Base-by-base conservation (phyloP, 2,888 invertebrate genomes). In the Axea sp. region DNA sequence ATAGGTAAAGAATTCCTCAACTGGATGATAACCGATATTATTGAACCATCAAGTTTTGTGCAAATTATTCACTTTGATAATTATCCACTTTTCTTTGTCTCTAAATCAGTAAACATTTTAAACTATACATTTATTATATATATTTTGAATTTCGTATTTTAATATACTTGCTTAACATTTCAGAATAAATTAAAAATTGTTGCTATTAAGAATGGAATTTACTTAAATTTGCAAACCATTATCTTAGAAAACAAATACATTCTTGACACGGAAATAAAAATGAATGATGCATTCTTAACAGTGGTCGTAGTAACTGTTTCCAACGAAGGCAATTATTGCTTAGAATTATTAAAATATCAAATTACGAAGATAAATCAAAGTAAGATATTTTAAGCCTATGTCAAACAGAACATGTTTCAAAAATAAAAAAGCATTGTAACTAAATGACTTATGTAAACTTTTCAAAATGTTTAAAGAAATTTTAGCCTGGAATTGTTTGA, bases 401-500 rank as follows among this genome's bases (percentile, higher is more conserved):
- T n/a, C n/a, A n/a, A n/a, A n/a, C n/a, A n/a, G n/a, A n/a, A n/a
- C n/a, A n/a, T n/a, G n/a, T n/a, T n/a, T n/a, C n/a, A n/a, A n/a
- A n/a, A n/a, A n/a, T n/a, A n/a, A n/a, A n/a, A n/a, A n/a, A n/a
- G n/a, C n/a, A n/a, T n/a, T n/a, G n/a, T n/a, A n/a, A n/a, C n/a
- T n/a, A n/a, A n/a, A n/a, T n/a, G n/a, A n/a, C n/a, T n/a, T n/a
- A n/a, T n/a, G n/a, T n/a, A n/a, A n/a, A n/a, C n/a, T n/a, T n/a
- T n/a, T n/a, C n/a, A n/a, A n/a, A n/a, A n/a, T n/a, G n/a, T 24
- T 51, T 31, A 8, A 30, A 64, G 45, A 65, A 43, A 37, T 9
- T 31, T 26, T 4, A 8, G 30, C 43, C 6, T 73, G 57, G 31
- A 15, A 77, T 19, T 82, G 80, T 17, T 73, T 86, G n/a, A 35